Evolutionary conservation across 2,888 invertebrate species (phyloP), one percentile per base, ranked within the genome.

Genomic region (Hedychridium roseum): DNA sequence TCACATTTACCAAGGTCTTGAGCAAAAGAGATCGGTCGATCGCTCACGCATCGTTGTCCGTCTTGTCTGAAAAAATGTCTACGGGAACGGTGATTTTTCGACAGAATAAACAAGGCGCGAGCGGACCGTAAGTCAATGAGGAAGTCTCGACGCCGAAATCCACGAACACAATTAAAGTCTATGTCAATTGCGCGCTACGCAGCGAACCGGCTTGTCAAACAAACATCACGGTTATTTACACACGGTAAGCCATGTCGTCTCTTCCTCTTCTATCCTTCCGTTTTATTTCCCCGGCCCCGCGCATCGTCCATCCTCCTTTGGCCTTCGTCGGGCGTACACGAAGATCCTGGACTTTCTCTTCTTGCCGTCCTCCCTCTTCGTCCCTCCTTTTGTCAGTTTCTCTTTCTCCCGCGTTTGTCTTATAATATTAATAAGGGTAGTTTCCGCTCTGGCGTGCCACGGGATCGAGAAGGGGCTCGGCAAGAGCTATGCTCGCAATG

Each of bases 401-500:
- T 17, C 36, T 38, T 45, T 41, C 47, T 50, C 34, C 41, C 61
- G 66, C n/a, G 71, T 73, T 74, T 73, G 70, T 71, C 75, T 75
- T 73, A 71, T 74, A 75, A 71, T 77, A 77, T 77, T 76, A 76
- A 77, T 77, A 77, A 76, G 74, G 76, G 74, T 73, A 73, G 74
- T 72, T 76, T 73, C 73, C 72, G 69, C 63, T 50, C 61, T 58
- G 65, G 69, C 66, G 64, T 70, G 69, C 65, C 63, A 66, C 64
- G 64, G 57, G 64, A 66, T 65, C 64, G 60, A 57, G 64, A 57
- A 64, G 60, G 64, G 68, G 64, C 68, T 64, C 64, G 60, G 68
- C 62, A 71, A 73, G 73, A 78, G 78, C 74, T 77, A 78, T 78
- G 78, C 76, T 70, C 57, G 77, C 77, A 74, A 78, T 78, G 78